Percentiles rank a stretch among this genome's conserved stretches.
Conservation (phyloP, 2,113 vertebrate genomes). For the Gymnobelideus leadbeateri region DNA sequence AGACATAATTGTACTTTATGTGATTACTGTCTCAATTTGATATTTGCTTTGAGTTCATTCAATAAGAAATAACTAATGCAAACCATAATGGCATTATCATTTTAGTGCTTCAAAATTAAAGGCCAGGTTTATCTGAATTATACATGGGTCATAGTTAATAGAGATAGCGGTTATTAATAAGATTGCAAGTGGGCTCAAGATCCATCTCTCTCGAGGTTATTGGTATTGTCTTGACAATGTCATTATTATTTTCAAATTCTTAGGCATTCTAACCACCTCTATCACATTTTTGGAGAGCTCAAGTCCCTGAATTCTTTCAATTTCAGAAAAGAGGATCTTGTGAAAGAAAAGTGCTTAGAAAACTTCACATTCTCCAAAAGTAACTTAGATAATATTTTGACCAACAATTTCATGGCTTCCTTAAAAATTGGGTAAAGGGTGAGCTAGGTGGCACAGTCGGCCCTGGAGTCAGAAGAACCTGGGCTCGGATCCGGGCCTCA, state of each 20-base stretch:
- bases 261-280: neutral
- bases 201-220: neutral
- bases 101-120: conserved; percentile 39
- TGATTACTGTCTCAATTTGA: conserved; percentile 14
- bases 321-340: neutral
- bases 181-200: neutral
- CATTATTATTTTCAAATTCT: conserved; percentile 5
- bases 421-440: neutral
- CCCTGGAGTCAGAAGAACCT: too few relatives aligned
- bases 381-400: neutral
- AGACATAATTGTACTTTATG: neutral
- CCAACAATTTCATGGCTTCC: neutral
- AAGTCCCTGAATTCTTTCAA: conserved; percentile 13
- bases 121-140: neutral
- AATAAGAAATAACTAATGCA: neutral
- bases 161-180: neutral
- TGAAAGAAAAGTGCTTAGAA: neutral
- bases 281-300: neutral
- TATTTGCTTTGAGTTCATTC: neutral
- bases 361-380: conserved; percentile 3
- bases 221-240: conserved; percentile 23
- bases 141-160: neutral
- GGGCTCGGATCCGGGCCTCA: too few relatives aligned
- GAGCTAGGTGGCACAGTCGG: too few relatives aligned
- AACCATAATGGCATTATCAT: neutral